These are phyloP conservation scores for Mola mola DNA, from an alignment of 2,113 vertebrate genomes.

Conservation along the genomic window DNA sequence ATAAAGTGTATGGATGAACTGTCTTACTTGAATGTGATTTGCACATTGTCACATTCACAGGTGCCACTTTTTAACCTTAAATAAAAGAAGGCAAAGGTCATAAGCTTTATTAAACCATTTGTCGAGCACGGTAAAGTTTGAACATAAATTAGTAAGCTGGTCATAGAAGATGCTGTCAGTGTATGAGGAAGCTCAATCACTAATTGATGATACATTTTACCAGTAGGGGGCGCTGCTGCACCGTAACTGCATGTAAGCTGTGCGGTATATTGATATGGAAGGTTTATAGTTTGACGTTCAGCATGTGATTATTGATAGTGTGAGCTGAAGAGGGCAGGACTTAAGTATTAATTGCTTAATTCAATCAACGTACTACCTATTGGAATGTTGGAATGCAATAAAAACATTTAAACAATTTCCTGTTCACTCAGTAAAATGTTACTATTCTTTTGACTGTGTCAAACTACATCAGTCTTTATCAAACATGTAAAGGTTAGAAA, in stretches of 20 bases:
- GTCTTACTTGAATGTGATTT: constrained; percentile 16
- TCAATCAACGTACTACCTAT: constrained; percentile 70
- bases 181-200: constrained; percentile 24
- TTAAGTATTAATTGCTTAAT: constrained; percentile 74
- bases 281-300: constrained; percentile 14
- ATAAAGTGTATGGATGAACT: constrained; percentile 64
- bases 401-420: constrained; percentile 72
- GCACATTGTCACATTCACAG: constrained; percentile 27
- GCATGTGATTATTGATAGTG: constrained; percentile 17
- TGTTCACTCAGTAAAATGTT: constrained; percentile 41
- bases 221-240: constrained; percentile 63
- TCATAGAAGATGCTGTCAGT: constrained; percentile 33
- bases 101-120: constrained; percentile 65
- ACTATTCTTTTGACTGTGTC: constrained; percentile 43
- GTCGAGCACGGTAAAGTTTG: constrained; percentile 42
- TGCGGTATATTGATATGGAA: constrained; percentile 15
- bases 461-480: constrained; percentile 55
- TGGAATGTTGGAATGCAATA: constrained; percentile 68
- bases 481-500: constrained; percentile 77
- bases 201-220: constrained; percentile 12
- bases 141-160: constrained; percentile 58
- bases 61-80: too few relatives aligned
- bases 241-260: constrained; percentile 21
- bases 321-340: constrained; percentile 23
- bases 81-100: background rate